Conservation (phyloP, 2,797 vertebrate species). For the Sebastes wilsoni region DNA sequence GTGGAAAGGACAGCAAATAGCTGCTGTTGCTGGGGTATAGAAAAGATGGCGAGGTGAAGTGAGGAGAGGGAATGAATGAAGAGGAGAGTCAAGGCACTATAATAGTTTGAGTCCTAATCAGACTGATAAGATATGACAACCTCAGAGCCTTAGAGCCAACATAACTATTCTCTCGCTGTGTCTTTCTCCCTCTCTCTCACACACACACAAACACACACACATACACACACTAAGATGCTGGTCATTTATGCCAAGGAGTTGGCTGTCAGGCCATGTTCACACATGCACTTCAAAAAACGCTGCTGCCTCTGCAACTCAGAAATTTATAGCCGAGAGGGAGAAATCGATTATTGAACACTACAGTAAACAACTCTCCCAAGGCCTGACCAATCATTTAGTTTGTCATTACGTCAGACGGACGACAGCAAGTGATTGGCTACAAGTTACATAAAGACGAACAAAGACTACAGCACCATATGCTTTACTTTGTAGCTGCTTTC, state of each 20-base stretch:
- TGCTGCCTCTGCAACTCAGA: constrained; percentile 26
- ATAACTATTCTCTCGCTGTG: constrained; percentile 18
- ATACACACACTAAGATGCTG: constrained; percentile 19
- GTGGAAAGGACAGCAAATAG: background rate
- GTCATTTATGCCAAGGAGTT: constrained; percentile 39
- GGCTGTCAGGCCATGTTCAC: constrained; percentile 41
- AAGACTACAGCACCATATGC: background rate
- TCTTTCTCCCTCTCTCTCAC: background rate
- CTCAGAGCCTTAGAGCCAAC: constrained; percentile 54
- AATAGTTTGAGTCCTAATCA: constrained; percentile 71
- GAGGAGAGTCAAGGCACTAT: constrained; percentile 43
- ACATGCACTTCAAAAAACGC: constrained; percentile 39
- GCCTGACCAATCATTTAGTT: constrained; percentile 22
- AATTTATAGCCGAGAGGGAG: constrained; percentile 19
- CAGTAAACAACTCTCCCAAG: constrained; percentile 14
- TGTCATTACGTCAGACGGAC: background rate
- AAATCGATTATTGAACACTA: constrained; percentile 31
- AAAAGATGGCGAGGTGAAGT: constrained; percentile 33
- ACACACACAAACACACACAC: background rate
- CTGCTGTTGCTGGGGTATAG: constrained; percentile 3
- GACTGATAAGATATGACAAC: constrained; percentile 67
- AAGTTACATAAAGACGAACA: background rate
- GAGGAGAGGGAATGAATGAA: constrained; percentile 44
- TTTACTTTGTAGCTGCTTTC: background rate
- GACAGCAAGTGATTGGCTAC: constrained; percentile 5